Conservation (phyloP, 2,888 invertebrate genomes). For the Caenorhabditis virilis region DNA sequence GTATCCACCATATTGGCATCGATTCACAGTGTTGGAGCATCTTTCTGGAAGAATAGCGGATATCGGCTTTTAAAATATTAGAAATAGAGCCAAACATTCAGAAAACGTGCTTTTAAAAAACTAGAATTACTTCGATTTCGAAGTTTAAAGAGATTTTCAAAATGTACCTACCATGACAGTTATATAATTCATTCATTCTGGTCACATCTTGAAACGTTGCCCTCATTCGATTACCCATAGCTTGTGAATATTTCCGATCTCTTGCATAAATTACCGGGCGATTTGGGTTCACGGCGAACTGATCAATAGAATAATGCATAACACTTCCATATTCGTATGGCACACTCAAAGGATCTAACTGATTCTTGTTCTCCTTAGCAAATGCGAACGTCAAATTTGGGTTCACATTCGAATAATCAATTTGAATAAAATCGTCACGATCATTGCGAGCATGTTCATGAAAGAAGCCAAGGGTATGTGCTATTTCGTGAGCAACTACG, state of each 20-base stretch:
- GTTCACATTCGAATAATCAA: slow-evolving; percentile 41
- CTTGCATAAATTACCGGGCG: slow-evolving; percentile 39
- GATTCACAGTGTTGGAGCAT: slow-evolving; percentile 28
- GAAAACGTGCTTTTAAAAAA: no score
- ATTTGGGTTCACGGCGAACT: slow-evolving; percentile 35
- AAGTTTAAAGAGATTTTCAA: no score
- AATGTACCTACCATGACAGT: slow-evolving; percentile 36
- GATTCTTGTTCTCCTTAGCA: slow-evolving; percentile 16
- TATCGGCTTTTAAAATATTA: neutral
- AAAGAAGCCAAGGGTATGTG: slow-evolving; percentile 50
- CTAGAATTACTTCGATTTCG: no score
- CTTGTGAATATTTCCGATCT: slow-evolving; percentile 28
- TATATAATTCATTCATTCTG: slow-evolving; percentile 42
- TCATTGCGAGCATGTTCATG: slow-evolving; percentile 52
- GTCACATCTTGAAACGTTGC: slow-evolving; percentile 47
- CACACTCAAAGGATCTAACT: slow-evolving; percentile 1
- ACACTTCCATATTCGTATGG: slow-evolving; percentile 51
- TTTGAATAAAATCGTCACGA: slow-evolving; percentile 40
- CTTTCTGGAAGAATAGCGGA: slow-evolving; percentile 20
- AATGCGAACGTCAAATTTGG: slow-evolving; percentile 34
- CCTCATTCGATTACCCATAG: slow-evolving; percentile 50
- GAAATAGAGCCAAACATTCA: neutral
- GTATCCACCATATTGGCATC: slow-evolving; percentile 44
- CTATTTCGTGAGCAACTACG: slow-evolving; percentile 48
- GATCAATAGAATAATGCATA: slow-evolving; percentile 50